Base-by-base conservation (phyloP, 1,140 invertebrate species). In the Dreissena rostriformis region DNA sequence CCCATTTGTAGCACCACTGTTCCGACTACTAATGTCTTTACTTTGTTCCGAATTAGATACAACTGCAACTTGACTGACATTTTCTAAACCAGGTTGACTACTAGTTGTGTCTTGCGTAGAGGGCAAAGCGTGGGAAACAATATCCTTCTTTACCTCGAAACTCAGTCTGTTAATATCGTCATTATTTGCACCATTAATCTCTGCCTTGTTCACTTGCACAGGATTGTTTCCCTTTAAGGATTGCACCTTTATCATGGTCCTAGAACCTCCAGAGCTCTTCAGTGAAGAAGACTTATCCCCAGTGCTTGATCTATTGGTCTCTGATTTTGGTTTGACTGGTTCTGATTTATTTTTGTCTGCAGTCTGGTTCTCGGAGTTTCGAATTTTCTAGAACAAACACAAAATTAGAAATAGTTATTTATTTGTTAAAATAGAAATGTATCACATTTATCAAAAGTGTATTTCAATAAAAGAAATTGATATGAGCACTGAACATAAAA, bases 161-260 rank as follows among this genome's bases (percentile, higher is more conserved):
- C 57, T 61, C 22, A 61, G 22, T 61, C 57, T 61, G 22, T 61
- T 61, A 61, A 61, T 61, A 61, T 61, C 57, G 22, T 61, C 57
- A 61, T 61, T 24, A 61, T 61, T 61, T 19, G 57, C 57, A 61
- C 57, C 26, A 79, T 53, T 67, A 26, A 51, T 24, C 8, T 22
- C 53, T 19, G 77, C 12, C 57, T 70, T 79, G n/a, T 24, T 15
- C 55, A 11, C 29, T 24, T 70, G 22, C 4, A 70, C 52, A 15
- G 67, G 65, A 28, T 66, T 70, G 24, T 26, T 70, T 24, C 66
- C 49, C 26, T 29, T 70, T 24, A 79, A n/a, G 55, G 77, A 70
- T 49, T 78, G 76, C 52, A 70, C 77, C 70, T 55, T 22, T 10
- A 79, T 70, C 19, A 63, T 52, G 24, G 52, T 51, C 70, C 52